phyloP scores from a whole-genome alignment of 2,888 invertebrate species.

The Colletes collaris region DNA sequence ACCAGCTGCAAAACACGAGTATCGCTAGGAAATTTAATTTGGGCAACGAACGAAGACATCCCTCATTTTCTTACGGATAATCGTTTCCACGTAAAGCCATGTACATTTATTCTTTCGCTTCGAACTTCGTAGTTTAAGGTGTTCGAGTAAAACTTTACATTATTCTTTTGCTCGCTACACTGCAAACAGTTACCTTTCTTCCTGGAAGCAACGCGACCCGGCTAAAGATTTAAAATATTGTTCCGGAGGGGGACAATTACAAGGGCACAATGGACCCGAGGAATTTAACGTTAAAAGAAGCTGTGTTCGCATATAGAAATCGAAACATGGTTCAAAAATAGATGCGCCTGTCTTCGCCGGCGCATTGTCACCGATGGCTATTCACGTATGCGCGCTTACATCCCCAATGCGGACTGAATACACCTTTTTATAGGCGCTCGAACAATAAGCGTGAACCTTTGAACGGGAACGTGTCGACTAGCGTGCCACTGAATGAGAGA shows the following conservation, averaged over 20 bases:
- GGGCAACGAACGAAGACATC: too few relatives aligned
- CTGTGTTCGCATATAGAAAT: not conserved
- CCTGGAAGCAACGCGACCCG: too few relatives aligned
- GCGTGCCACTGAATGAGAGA: slow-evolving; percentile 22
- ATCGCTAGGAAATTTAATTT: too few relatives aligned
- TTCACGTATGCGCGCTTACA: slow-evolving; percentile 26
- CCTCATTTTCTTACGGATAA: too few relatives aligned
- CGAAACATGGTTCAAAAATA: slow-evolving; percentile 12
- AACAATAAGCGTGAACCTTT: slow-evolving; percentile 55
- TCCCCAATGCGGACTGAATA: slow-evolving; percentile 29
- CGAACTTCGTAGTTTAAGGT: too few relatives aligned
- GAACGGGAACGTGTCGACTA: slow-evolving; percentile 38
- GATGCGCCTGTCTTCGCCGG: slow-evolving; percentile 3
- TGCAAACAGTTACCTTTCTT: too few relatives aligned
- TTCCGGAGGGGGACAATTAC: not conserved
- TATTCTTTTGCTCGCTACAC: too few relatives aligned
- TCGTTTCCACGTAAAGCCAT: too few relatives aligned
- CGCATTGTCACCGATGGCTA: slow-evolving; percentile 39
- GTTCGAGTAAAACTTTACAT: too few relatives aligned
- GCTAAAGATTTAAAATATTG: not conserved
- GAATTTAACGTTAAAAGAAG: not conserved
- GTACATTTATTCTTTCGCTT: too few relatives aligned
- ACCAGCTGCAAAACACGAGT: too few relatives aligned
- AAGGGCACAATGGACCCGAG: not conserved
- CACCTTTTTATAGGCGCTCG: slow-evolving; percentile 37